phyloP scores from a whole-genome alignment of 2,888 invertebrate species.

The Philonicus albiceps region DNA sequence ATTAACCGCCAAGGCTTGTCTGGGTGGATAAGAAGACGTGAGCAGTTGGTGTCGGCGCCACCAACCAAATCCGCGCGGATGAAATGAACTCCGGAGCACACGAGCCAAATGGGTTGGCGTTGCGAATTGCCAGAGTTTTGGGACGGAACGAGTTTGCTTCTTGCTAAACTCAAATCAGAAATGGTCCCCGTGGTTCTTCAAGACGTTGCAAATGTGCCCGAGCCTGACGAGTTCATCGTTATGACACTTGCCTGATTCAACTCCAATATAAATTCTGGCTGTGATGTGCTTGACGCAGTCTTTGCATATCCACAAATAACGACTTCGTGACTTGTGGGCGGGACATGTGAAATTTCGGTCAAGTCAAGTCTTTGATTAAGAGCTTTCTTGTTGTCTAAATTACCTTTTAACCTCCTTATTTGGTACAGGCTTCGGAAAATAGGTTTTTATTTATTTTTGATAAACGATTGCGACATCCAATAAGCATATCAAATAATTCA shows the following conservation, averaged over 20 bases:
- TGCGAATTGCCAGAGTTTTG: background rate
- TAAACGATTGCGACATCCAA: background rate
- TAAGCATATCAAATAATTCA: background rate
- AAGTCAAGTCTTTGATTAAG: background rate
- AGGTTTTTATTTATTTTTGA: background rate
- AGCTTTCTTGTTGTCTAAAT: background rate
- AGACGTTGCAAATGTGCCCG: background rate
- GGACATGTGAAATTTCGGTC: background rate
- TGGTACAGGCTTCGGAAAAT: background rate
- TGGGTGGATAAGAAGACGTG: background rate
- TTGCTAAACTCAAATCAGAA: background rate
- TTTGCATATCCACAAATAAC: background rate
- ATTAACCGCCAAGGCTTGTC: background rate
- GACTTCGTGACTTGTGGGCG: background rate
- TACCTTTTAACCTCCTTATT: background rate
- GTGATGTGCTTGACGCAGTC: background rate
- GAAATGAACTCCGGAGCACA: background rate
- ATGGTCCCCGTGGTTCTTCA: background rate
- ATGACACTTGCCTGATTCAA: background rate
- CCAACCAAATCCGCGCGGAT: background rate
- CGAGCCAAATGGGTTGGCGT: background rate
- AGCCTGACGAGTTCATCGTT: background rate
- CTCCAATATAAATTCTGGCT: background rate
- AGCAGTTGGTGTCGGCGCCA: background rate
- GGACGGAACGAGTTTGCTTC: background rate